These are phyloP conservation scores for Odontamblyopus lacepedii DNA, from an alignment of 2,797 vertebrate species.

Conservation along the genomic window DNA sequence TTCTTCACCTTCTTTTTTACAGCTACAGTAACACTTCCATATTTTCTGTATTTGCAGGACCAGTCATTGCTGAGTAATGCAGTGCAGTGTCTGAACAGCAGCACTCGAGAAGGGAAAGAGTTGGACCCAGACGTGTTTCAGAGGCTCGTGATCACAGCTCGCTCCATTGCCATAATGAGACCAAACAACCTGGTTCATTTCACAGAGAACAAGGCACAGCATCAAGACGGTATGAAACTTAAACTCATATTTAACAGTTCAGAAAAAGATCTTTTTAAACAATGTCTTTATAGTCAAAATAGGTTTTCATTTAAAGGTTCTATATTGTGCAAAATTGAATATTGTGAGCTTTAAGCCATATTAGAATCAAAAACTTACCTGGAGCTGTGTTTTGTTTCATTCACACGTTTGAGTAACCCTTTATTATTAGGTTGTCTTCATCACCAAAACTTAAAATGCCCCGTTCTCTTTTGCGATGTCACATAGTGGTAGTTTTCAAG, in stretches of 20 bases:
- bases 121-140: slow-evolving; percentile 97
- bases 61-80: slow-evolving; percentile 96
- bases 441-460: no score
- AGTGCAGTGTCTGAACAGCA: slow-evolving; percentile 91
- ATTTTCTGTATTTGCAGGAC: slow-evolving; percentile 76
- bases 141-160: slow-evolving; percentile 95
- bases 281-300: background rate
- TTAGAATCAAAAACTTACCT: no score
- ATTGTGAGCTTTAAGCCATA: no score
- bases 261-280: background rate
- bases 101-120: slow-evolving; percentile 89
- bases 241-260: background rate
- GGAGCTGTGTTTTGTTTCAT: no score
- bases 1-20: no score
- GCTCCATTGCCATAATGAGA: slow-evolving; percentile 98
- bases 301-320: background rate
- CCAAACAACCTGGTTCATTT: slow-evolving; percentile 98
- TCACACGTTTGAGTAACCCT: no score
- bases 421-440: no score
- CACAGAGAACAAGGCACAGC: slow-evolving; percentile 88
- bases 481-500: no score
- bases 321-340: no score
- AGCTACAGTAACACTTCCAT: background rate
- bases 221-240: slow-evolving; percentile 82
- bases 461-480: no score